Base-by-base conservation (phyloP, 2,888 invertebrate species). In the Pimpla rufipes region DNA sequence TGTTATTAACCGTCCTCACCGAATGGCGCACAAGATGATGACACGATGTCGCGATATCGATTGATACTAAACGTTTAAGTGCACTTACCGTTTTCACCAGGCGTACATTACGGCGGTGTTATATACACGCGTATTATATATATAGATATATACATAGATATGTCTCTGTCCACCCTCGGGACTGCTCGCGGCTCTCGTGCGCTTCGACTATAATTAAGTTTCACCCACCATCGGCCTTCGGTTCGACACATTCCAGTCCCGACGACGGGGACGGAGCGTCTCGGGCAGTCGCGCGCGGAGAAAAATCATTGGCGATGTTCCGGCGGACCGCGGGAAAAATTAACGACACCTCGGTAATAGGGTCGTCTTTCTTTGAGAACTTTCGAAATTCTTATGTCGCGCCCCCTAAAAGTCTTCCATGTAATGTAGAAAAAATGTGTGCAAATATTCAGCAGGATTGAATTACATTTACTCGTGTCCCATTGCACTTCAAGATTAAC, bases 1-100 rank as follows among this genome's bases (percentile, higher is more conserved):
- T 75, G 78, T 82, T 64, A 59, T 68, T 70, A 75, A 73, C 55
- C 74, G 78, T 75, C 55, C 78, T 68, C 64, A 73, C n/a, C 42
- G 29, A 81, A 71, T 45, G 21, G 64, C 64, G 70, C 70, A 76
- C 57, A 67, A 62, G 67, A 55, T 59, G 35, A 50, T 68, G n/a
- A 74, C 64, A 52, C 42, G 18, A 42, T 35, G 66, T 18, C 45
- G 42, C 67, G 59, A 40, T 45, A 40, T 71, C 37, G 70, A 67
- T 67, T 67, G 55, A 73, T 59, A 47, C 50, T 59, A 40, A 71
- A 82, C 21, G 23, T 67, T 57, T 74, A 64, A 73, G 66, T 64
- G 62, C 62, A 79, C 74, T 66, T 75, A 75, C 64, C 70, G 64
- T 70, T 75, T 55, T 70, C 64, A 62, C 42, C 40, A 18, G 55